A percentile compares a stretch with the other conserved stretches of the same genome.
These are phyloP conservation scores for Drosophila nikananu DNA, from an alignment of 1,140 invertebrate genomes.

Conservation along the genomic window DNA sequence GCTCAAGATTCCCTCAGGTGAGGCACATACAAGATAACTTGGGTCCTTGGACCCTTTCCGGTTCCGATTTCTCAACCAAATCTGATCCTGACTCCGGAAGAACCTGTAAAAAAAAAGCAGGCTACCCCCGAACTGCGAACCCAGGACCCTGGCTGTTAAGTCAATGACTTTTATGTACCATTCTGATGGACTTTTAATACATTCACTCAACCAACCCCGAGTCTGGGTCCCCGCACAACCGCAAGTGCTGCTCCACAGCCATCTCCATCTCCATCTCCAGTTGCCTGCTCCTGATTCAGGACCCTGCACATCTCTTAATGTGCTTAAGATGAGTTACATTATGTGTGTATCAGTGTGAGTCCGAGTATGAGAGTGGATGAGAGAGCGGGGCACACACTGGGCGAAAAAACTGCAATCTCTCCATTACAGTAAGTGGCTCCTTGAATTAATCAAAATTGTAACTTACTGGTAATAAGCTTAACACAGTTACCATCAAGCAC, in stretches of 20 bases:
- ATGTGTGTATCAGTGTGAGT: slow-evolving; percentile 46
- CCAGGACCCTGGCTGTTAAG: slow-evolving; percentile 61
- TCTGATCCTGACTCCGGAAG: slow-evolving; percentile 10
- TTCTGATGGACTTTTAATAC: slow-evolving; percentile 83
- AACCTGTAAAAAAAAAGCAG: not conserved
- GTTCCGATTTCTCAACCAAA: not conserved
- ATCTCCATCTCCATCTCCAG: slow-evolving; percentile 21
- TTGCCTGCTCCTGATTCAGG: slow-evolving; percentile 18
- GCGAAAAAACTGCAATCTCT: not conserved
- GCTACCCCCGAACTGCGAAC: not conserved
- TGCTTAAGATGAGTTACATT: slow-evolving; percentile 82
- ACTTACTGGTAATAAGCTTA: not conserved
- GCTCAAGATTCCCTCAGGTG: slow-evolving; percentile 70
- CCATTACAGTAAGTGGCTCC: not conserved
- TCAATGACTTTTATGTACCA: slow-evolving; percentile 83
- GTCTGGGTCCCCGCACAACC: slow-evolving; percentile 38
- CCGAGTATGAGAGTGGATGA: slow-evolving; percentile 2
- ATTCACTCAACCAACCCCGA: slow-evolving; percentile 53
- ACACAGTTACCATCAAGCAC: not conserved
- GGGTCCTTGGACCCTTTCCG: not conserved
- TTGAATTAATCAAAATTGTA: not conserved
- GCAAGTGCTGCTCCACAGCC: slow-evolving; percentile 62
- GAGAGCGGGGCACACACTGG: slow-evolving; percentile 2
- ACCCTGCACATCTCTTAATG: slow-evolving; percentile 68
- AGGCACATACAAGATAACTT: slow-evolving; percentile 48